Conservation (phyloP, 2,113 vertebrate species). For the Lasiurus borealis region DNA sequence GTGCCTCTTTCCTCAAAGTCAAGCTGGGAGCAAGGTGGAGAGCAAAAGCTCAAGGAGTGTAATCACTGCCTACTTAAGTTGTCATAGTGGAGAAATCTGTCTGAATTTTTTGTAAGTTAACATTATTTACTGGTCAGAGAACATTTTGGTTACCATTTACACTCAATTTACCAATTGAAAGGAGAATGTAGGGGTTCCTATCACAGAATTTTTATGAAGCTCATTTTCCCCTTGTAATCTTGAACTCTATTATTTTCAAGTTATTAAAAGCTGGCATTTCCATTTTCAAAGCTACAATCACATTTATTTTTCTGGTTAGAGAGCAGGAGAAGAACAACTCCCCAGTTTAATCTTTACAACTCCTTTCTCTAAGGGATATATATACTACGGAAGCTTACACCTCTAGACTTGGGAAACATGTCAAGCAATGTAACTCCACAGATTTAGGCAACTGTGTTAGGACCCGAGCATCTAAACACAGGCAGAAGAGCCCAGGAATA, state of each 20-base stretch:
- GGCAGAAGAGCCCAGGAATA: background rate
- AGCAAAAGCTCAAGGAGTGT: constrained; percentile 13
- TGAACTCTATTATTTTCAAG: constrained; percentile 68
- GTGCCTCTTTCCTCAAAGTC: background rate
- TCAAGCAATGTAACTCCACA: background rate
- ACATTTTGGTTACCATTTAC: constrained; percentile 33
- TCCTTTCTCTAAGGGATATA: background rate
- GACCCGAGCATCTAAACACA: background rate
- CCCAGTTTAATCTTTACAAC: constrained; percentile 12
- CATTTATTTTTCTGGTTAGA: constrained; percentile 68
- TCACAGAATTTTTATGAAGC: constrained; percentile 45
- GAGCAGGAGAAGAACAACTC: constrained; percentile 59
- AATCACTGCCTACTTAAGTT: constrained; percentile 42
- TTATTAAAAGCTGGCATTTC: too few species aligned
- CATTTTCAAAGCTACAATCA: constrained; percentile 33
- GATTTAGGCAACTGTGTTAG: background rate
- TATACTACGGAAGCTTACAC: background rate
- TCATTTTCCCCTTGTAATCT: constrained; percentile 69
- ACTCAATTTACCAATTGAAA: constrained; percentile 66
- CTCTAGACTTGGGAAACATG: background rate
- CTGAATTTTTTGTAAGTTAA: constrained; percentile 48
- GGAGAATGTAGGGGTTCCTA: constrained; percentile 47
- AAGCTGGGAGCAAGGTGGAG: background rate
- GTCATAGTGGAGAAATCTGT: background rate
- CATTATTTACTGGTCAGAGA: constrained; percentile 58